Percentiles rank a stretch among this genome's conserved stretches.
These are phyloP conservation scores for Labeo catla DNA, from an alignment of 2,113 vertebrate species.

Conservation along the genomic window DNA sequence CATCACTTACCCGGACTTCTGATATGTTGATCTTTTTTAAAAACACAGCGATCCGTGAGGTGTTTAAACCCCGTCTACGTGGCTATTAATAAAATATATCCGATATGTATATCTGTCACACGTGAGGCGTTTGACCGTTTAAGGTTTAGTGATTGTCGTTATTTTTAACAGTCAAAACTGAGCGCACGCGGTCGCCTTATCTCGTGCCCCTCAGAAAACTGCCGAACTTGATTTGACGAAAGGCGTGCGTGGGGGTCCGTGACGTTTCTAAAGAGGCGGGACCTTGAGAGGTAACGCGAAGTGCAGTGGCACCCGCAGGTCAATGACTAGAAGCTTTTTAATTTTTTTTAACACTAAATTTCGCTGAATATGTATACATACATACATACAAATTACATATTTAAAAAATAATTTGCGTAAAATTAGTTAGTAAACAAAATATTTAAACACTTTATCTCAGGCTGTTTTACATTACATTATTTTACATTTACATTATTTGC, in stretches of 20 bases:
- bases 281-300: constrained; percentile 45
- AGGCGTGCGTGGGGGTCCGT: constrained; percentile 61
- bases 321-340: background rate
- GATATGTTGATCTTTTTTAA: background rate
- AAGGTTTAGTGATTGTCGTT: background rate
- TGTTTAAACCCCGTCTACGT: background rate
- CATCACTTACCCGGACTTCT: constrained; percentile 46
- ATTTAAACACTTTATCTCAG: background rate
- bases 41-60: background rate
- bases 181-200: constrained; percentile 17
- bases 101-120: background rate
- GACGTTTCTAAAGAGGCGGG: constrained; percentile 66
- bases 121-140: background rate
- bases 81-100: background rate
- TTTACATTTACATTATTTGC: background rate
- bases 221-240: constrained; percentile 58
- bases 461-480: background rate
- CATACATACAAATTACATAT: no score
- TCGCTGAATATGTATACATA: background rate
- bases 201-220: constrained; percentile 58
- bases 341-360: background rate
- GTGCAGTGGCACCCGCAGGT: background rate
- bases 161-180: background rate
- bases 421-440: background rate
- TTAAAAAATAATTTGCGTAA: no score